Base-by-base conservation (phyloP, 2,113 vertebrate species). In the Macquaria ambigua region DNA sequence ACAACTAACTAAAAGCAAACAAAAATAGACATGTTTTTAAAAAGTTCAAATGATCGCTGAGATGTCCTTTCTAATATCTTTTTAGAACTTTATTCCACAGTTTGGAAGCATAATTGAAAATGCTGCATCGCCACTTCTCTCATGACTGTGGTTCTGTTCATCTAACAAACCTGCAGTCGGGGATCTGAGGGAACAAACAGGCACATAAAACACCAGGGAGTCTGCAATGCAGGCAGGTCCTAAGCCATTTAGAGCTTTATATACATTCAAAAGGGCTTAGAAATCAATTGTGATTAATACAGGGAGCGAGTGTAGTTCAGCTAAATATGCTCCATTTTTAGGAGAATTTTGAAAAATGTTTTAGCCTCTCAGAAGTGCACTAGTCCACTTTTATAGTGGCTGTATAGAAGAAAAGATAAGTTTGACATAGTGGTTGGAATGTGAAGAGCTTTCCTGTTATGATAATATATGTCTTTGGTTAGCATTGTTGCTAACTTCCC, bases 161-260 rank as follows among this genome's bases (percentile, higher is more conserved):
- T 25, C 14, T 41, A 75, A 70, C 58, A 34, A 8, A 53, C 20
- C 37, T 67, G 46, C 52, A 50, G 56, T 70, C 31, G 5, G 9
- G 58, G 55, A 34, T 66, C 62, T 34, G 23, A 82, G 48, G 18
- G 25, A 69, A 62, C 75, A 50, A 53, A 67, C 10, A 68, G 64
- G 53, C 41, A 72, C 58, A 75, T 88, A 73, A 76, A 88, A 87
- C 46, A 39, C 41, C 43, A 62, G 25, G 64, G 41, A 63, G 55
- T 59, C 67, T 79, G 67, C 68, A 81, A 15, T 58, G 74, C 74
- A 68, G 67, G 28, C 37, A 39, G 15, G 5, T 34, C 41, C 15
- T 23, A 37, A 73, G 52, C 52, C 58, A 34, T 69, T 77, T n/a
- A 39, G n/a, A 28, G 69, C 6, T 79, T 41, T 63, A 61, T 64